phyloP scores from a whole-genome alignment of 2,113 vertebrate species.

The Oreotrochilus melanogaster region DNA sequence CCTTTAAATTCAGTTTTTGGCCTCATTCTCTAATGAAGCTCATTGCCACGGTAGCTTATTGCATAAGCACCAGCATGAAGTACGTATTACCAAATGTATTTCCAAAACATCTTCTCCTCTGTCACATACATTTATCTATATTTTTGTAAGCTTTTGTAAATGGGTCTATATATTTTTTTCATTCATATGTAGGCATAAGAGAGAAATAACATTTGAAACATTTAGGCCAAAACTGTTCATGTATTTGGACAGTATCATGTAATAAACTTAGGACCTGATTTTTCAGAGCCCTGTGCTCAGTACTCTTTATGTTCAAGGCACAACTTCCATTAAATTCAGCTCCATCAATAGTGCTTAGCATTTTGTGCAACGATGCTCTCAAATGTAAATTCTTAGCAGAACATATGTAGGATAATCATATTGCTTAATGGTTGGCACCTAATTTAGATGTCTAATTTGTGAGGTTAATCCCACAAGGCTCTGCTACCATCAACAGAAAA shows the following conservation, averaged over 20 bases:
- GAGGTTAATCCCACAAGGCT: conserved; percentile 16
- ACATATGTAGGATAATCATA: conserved; percentile 14
- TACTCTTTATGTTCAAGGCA: background rate
- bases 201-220: background rate
- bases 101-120: background rate
- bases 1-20: background rate
- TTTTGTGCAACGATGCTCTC: background rate
- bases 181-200: background rate
- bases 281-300: background rate
- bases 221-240: background rate
- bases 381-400: conserved; percentile 17
- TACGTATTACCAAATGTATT: background rate
- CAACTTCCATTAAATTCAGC: background rate
- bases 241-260: background rate
- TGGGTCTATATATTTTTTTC: background rate
- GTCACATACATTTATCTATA: background rate
- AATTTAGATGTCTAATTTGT: conserved; percentile 31
- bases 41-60: background rate
- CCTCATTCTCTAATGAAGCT: background rate
- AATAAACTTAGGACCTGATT: background rate
- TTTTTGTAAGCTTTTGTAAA: background rate
- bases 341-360: background rate
- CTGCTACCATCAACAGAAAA: background rate
- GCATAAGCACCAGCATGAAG: background rate
- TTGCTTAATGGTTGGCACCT: background rate